A percentile compares a stretch with the other conserved stretches of the same genome.
Evolutionary conservation across 2,888 invertebrate species (phyloP).

Genomic region (Pardosa pseudoannulata): DNA sequence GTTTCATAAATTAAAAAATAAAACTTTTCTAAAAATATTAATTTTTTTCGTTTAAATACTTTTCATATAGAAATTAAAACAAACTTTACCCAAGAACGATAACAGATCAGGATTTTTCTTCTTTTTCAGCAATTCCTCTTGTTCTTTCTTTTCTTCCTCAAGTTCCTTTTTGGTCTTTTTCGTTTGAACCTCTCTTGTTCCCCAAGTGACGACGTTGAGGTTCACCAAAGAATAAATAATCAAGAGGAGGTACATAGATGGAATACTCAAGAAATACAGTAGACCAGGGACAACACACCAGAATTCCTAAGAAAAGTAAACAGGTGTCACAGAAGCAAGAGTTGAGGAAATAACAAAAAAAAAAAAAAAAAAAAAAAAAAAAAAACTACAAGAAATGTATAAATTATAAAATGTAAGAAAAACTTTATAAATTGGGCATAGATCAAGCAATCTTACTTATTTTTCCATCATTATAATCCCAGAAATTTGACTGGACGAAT

Average conservation of each 20-base stretch:
- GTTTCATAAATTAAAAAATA: too few species aligned
- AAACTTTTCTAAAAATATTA: too few species aligned
- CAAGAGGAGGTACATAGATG: slow-evolving; percentile 94
- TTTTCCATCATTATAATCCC: too few species aligned
- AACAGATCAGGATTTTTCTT: slow-evolving; percentile 76
- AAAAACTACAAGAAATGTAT: too few species aligned
- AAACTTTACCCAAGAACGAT: slow-evolving; percentile 58
- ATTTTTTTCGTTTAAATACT: too few species aligned
- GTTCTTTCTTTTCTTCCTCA: slow-evolving; percentile 81
- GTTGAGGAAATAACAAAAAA: too few species aligned
- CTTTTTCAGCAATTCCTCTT: slow-evolving; percentile 87
- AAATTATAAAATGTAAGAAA: background rate
- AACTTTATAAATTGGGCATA: too few species aligned
- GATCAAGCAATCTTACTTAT: too few species aligned
- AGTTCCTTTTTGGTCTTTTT: slow-evolving; percentile 96
- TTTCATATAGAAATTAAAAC: too few species aligned
- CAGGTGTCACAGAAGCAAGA: background rate
- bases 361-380: too few species aligned
- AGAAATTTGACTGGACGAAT: too few species aligned
- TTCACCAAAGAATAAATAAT: slow-evolving; percentile 95
- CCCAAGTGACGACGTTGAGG: slow-evolving; percentile 95
- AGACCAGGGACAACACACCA: slow-evolving; percentile 84
- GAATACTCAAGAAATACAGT: slow-evolving; percentile 93
- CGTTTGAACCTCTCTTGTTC: slow-evolving; percentile 89
- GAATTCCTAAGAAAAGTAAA: slow-evolving; percentile 80